A percentile compares a stretch with the other conserved stretches of the same genome.
Evolutionary conservation across 2,888 invertebrate species (phyloP).

Genomic region (Ferdinandea cuprea): DNA sequence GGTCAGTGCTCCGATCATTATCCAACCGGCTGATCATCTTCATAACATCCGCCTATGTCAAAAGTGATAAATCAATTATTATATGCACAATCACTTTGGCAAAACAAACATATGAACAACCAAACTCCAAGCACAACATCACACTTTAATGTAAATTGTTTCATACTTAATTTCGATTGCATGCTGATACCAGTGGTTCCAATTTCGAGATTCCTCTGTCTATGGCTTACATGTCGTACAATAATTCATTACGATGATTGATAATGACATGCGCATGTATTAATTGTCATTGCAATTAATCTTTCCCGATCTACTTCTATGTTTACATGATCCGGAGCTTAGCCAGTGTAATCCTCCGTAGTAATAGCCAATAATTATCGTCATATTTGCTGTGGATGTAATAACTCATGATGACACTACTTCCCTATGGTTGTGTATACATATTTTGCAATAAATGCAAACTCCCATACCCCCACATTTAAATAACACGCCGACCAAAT

Average conservation of each 20-base stretch:
- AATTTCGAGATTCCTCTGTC: neutral
- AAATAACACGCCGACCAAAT: neutral
- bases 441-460: neutral
- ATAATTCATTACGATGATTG: slow-evolving; percentile 20
- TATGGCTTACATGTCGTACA: slow-evolving; percentile 13
- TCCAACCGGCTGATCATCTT: slow-evolving; percentile 16
- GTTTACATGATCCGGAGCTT: slow-evolving; percentile 13
- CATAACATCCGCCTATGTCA: slow-evolving; percentile 24
- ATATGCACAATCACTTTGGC: slow-evolving; percentile 27
- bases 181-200: neutral
- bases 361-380: slow-evolving; percentile 11
- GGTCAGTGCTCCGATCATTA: slow-evolving; percentile 38
- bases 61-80: slow-evolving; percentile 49
- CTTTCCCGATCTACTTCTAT: slow-evolving; percentile 12
- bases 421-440: slow-evolving; percentile 4
- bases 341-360: slow-evolving; percentile 5
- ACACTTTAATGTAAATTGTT: slow-evolving; percentile 26
- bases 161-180: slow-evolving; percentile 17
- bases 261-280: slow-evolving; percentile 47
- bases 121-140: slow-evolving; percentile 2
- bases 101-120: neutral
- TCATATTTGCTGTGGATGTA: neutral
- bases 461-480: neutral
- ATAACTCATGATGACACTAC: neutral
- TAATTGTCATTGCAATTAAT: slow-evolving; percentile 44